Conservation (phyloP, 1,140 invertebrate genomes). For the Hypsibius dujardini region DNA sequence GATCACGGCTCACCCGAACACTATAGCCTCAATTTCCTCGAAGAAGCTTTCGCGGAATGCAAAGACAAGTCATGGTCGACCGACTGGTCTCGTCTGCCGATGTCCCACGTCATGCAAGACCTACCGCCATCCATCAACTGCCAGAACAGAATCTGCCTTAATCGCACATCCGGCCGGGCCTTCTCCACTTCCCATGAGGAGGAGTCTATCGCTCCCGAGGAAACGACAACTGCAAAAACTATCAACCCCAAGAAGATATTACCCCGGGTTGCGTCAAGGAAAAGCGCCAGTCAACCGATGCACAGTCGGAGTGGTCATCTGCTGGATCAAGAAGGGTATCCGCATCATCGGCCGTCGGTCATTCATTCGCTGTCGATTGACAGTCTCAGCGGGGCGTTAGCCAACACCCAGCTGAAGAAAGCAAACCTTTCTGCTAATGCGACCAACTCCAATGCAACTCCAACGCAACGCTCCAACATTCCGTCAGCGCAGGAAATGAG, state of each 20-base stretch:
- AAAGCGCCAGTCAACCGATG: not conserved
- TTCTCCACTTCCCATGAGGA: not conserved
- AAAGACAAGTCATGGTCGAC: not conserved
- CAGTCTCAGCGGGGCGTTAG: not conserved
- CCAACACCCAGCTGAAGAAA: not conserved
- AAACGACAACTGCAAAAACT: not conserved
- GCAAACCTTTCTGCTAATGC: not conserved
- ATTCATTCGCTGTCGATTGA: not conserved
- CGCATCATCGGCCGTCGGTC: not conserved
- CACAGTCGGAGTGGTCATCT: not conserved
- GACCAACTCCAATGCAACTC: not conserved
- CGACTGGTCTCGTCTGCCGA: not conserved
- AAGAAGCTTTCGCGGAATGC: not conserved
- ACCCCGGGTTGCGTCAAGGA: not conserved
- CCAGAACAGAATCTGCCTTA: slow-evolving; percentile 4
- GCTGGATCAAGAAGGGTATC: not conserved
- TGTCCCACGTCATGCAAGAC: not conserved
- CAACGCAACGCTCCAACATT: not conserved
- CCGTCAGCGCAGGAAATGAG: not conserved
- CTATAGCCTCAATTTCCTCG: not conserved
- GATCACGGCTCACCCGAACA: slow-evolving; percentile 1
- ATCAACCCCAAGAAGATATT: not conserved
- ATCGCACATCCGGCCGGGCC: not conserved
- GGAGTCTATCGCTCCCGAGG: not conserved
- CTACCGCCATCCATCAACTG: not conserved